A percentile compares a stretch with the other conserved stretches of the same genome.
phyloP scores from a whole-genome alignment of 2,113 vertebrate species.

The Nymphicus hollandicus region DNA sequence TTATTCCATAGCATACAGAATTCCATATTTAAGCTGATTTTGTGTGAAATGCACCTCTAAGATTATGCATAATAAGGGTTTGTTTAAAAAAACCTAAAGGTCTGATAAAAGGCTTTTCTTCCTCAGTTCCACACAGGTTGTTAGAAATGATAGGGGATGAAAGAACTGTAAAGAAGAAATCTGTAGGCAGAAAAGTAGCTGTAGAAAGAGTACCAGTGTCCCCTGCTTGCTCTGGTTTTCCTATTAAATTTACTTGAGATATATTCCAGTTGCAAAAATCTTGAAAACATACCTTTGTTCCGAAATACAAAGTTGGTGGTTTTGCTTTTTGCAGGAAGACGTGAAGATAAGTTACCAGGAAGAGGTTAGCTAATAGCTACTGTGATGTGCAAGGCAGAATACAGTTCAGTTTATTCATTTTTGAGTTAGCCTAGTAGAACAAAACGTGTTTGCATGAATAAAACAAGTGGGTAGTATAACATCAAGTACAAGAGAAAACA shows the following conservation, averaged over 20 bases:
- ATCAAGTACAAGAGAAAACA: neutral
- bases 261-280: neutral
- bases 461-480: neutral
- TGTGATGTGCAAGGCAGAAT: neutral
- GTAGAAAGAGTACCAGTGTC: neutral
- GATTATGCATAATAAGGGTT: neutral
- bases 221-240: neutral
- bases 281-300: slow-evolving; percentile 2
- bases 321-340: neutral
- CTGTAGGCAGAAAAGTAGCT: neutral
- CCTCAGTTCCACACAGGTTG: neutral
- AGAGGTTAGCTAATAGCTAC: neutral
- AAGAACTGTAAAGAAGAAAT: neutral
- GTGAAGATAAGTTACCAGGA: neutral
- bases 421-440: neutral
- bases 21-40: neutral
- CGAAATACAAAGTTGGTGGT: neutral
- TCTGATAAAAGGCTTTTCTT: neutral
- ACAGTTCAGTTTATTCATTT: slow-evolving; percentile 8
- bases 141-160: neutral
- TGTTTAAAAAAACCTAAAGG: neutral
- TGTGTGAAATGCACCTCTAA: neutral
- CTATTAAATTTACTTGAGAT: neutral
- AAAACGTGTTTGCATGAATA: slow-evolving; percentile 17
- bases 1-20: neutral